Evolutionary conservation across 2,797 vertebrate species (phyloP).

Genomic region (Allenopithecus nigroviridis): DNA sequence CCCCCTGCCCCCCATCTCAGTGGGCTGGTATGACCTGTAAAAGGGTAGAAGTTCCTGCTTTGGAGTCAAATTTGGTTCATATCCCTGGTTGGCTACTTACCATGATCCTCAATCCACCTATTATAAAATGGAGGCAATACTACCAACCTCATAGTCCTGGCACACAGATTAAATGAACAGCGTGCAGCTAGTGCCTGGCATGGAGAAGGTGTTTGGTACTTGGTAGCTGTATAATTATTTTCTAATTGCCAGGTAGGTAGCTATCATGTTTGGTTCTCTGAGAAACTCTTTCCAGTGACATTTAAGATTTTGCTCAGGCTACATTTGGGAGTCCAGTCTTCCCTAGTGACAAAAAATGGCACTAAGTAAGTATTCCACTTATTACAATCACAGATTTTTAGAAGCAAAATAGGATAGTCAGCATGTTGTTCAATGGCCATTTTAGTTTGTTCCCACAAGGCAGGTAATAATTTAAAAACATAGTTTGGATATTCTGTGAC

Average conservation of each 20-base stretch:
- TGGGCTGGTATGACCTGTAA: background rate
- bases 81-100: background rate
- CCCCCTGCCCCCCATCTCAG: background rate
- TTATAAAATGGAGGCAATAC: background rate
- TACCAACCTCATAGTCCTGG: no score
- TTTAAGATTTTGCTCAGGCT: background rate
- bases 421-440: background rate
- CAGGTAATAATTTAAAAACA: background rate
- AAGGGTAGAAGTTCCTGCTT: background rate
- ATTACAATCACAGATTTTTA: background rate
- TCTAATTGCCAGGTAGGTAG: background rate
- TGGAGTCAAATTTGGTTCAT: background rate
- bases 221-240: background rate
- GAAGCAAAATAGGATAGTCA: background rate
- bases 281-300: background rate
- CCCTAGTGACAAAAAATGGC: background rate
- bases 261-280: background rate
- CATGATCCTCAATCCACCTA: background rate
- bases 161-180: background rate
- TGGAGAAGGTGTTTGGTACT: background rate
- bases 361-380: background rate
- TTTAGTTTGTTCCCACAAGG: background rate
- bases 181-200: rapidly evolving
- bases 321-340: background rate
- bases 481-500: background rate